Base-by-base conservation (phyloP, 1,140 invertebrate species). In the Psilanteris sp. region DNA sequence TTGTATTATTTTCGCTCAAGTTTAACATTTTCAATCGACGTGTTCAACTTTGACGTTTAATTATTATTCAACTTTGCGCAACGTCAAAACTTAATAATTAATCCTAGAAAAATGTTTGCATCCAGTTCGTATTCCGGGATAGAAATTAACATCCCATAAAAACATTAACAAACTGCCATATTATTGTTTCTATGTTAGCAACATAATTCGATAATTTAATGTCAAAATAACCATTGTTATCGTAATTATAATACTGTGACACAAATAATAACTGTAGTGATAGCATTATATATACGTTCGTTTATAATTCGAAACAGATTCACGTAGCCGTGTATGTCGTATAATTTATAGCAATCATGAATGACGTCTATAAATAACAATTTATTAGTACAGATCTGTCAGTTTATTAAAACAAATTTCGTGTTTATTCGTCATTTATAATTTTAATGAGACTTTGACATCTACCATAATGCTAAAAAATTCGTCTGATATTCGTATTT, bases 291-390 rank as follows among this genome's bases (percentile, higher is more conserved):
- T 16, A 18, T 13, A 7, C 14, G 32, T 5, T n/a, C n/a, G 9
- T 32, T 59, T 70, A 57, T 59, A 59, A 59, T 52, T 43, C 11
- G 5, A 20, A 61, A 8, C 18, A 36, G 20, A 70, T 52, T 52
- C 37, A 10, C 29, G 32, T 10, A 24, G 15, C 14, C 5, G 1
- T n/a, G 4, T 1, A n/a, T 3, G n/a, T 1, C 24, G 27, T 16
- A 27, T 4, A 36, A 41, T 54, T 55, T 55, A 48, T 55, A 11
- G 24, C 29, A 22, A 39, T 55, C 27, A 55, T 67, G 41, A 67
- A 39, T 39, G 62, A 55, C 41, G 11, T 52, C 22, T 43, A 59
- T 34, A 34, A 50, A 68, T 68, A 57, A 57, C 32, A 26, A 41
- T 57, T 55, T 29, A 37, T 48, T 55, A 16, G 3, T n/a, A 8